Conservation (phyloP, 2,888 invertebrate genomes). For the Monochamus alternatus region DNA sequence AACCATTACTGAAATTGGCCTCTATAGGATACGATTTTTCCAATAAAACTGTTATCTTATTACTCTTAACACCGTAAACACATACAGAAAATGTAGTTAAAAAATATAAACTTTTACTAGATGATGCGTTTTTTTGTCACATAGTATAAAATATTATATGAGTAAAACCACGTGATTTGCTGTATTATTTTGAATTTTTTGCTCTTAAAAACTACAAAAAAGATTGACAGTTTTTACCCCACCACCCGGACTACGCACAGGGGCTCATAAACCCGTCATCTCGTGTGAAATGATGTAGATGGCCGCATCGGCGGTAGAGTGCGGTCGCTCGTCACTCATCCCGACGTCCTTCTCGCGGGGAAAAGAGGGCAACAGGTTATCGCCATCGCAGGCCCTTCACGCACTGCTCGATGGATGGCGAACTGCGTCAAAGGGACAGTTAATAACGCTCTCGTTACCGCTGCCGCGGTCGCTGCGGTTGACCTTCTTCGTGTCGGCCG, state of each 20-base stretch:
- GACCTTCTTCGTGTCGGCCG: constrained; percentile 42
- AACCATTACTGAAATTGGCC: no score
- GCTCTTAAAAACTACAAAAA: no score
- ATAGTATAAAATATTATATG: no score
- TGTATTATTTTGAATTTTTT: no score
- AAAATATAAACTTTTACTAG: no score
- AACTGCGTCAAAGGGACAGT: constrained; percentile 56
- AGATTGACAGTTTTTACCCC: neutral
- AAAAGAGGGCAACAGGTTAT: constrained; percentile 53
- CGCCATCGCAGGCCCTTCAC: constrained; percentile 43
- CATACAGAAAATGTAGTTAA: no score
- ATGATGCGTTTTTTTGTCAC: no score
- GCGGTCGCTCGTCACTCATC: constrained; percentile 33
- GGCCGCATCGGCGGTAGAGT: constrained; percentile 27
- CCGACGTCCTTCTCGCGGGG: constrained; percentile 21
- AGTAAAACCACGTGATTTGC: no score
- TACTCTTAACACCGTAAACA: no score
- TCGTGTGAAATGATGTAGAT: constrained; percentile 31
- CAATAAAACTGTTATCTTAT: no score
- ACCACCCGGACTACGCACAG: neutral
- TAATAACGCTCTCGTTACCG: constrained; percentile 57
- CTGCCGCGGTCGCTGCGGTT: constrained; percentile 52
- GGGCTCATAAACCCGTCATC: constrained; percentile 27
- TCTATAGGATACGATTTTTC: no score
- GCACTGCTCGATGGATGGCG: constrained; percentile 52